Conservation (phyloP, 2,888 invertebrate species). For the Junonia oenone region DNA sequence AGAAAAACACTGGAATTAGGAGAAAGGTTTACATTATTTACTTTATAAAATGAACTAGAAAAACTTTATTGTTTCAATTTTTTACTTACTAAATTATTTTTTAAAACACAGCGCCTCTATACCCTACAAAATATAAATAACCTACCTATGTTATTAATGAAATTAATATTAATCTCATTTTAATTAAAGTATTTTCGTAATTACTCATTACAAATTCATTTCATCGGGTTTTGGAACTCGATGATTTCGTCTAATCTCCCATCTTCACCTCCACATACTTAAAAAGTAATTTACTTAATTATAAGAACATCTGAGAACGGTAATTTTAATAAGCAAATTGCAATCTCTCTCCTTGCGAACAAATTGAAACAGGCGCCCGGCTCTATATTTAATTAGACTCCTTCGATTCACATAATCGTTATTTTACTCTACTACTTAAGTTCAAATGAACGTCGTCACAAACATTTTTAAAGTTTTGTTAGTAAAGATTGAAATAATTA, state of each 20-base stretch:
- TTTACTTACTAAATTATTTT: too few relatives aligned
- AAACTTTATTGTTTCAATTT: too few relatives aligned
- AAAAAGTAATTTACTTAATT: constrained; percentile 5
- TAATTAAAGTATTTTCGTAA: neutral
- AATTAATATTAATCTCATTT: too few relatives aligned
- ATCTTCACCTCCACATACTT: constrained; percentile 3
- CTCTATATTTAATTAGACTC: neutral
- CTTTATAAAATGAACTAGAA: too few relatives aligned
- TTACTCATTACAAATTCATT: neutral
- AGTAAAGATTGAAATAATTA: neutral
- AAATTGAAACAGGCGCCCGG: neutral
- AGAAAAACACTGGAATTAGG: too few relatives aligned
- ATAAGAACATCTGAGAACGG: neutral
- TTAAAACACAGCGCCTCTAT: too few relatives aligned
- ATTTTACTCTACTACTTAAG: neutral
- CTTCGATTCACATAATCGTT: constrained; percentile 1
- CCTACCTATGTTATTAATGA: too few relatives aligned
- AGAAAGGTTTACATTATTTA: too few relatives aligned
- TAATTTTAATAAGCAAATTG: neutral
- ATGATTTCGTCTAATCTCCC: neutral
- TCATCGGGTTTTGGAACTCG: neutral
- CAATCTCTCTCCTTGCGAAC: neutral
- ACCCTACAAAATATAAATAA: too few relatives aligned
- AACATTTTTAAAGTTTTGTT: neutral
- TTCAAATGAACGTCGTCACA: neutral